Conservation (phyloP, 2,113 vertebrate species). For the Nestor notabilis region DNA sequence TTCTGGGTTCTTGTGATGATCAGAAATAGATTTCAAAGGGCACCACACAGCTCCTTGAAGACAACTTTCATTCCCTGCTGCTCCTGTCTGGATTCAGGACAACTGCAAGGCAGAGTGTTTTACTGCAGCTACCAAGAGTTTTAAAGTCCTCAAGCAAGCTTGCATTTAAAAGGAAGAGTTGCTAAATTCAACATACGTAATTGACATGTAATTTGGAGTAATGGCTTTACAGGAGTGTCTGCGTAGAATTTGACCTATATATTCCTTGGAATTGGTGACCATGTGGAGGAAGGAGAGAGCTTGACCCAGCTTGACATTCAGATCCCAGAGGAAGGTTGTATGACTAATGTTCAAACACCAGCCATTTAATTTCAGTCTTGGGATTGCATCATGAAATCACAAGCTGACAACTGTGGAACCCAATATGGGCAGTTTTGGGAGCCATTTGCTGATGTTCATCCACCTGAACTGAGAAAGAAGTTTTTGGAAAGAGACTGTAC, state of each 20-base stretch:
- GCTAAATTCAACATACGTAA: conserved; percentile 39
- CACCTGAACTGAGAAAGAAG: neutral
- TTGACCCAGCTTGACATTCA: conserved; percentile 48
- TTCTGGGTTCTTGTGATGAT: neutral
- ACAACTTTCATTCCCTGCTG: neutral
- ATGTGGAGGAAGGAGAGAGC: conserved; percentile 15
- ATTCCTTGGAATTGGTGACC: conserved; percentile 13
- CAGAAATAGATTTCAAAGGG: neutral
- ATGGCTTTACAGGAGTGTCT: conserved; percentile 50
- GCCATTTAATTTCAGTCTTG: conserved; percentile 13
- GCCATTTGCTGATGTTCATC: neutral
- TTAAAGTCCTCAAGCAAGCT: conserved; percentile 24
- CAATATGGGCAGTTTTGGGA: neutral
- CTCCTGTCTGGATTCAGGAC: neutral
- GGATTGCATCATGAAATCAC: neutral
- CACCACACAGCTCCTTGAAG: neutral
- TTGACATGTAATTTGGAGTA: conserved; percentile 46
- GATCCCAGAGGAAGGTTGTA: conserved; percentile 21
- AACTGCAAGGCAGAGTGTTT: neutral
- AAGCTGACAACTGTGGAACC: neutral
- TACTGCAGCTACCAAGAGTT: neutral
- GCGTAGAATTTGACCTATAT: conserved; percentile 49
- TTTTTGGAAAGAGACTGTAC: neutral
- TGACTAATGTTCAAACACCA: conserved; percentile 17
- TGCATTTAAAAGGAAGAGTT: conserved; percentile 56